Percentiles rank a stretch among this genome's conserved stretches.
phyloP scores from a whole-genome alignment of 2,113 vertebrate genomes.

The Pipa parva region DNA sequence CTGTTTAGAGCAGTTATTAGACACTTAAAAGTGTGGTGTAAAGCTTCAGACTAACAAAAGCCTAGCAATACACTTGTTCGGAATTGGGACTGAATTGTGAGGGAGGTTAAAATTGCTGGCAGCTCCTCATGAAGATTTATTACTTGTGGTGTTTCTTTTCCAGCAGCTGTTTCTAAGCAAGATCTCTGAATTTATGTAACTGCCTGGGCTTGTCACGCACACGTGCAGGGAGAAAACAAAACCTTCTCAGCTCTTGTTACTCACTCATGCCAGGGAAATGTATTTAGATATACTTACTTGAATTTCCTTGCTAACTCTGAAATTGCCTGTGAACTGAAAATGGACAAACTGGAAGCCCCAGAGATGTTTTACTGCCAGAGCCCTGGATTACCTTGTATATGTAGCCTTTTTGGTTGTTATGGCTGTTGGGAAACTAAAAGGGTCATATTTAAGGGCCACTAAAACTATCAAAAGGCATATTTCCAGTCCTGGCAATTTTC shows the following conservation, averaged over 20 bases:
- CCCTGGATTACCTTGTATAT: not conserved
- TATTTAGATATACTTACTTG: slow-evolving; percentile 29
- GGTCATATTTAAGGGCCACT: too few species aligned
- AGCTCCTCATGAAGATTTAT: not conserved
- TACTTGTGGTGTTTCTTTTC: slow-evolving; percentile 15
- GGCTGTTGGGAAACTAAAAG: too few species aligned
- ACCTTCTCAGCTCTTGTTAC: slow-evolving; percentile 15
- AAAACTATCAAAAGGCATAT: too few species aligned
- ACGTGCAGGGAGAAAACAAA: slow-evolving; percentile 2
- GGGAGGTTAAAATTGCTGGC: slow-evolving; percentile 9
- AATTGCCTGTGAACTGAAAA: slow-evolving; percentile 7
- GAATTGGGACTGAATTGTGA: slow-evolving; percentile 3
- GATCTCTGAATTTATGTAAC: slow-evolving; percentile 20
- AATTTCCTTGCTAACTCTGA: slow-evolving; percentile 19
- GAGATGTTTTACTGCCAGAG: slow-evolving; percentile 1
- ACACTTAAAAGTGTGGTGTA: too few species aligned
- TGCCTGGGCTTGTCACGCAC: slow-evolving; percentile 33
- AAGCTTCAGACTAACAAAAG: too few species aligned
- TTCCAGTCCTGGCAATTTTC: too few species aligned
- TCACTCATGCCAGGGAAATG: slow-evolving; percentile 20
- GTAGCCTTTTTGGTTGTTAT: not conserved
- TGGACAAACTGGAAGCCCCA: not conserved
- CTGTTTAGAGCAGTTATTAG: too few species aligned
- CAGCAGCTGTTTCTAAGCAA: slow-evolving; percentile 33
- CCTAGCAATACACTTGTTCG: not conserved